phyloP scores from a whole-genome alignment of 2,113 vertebrate genomes.

The Urocynchramus pylzowi region DNA sequence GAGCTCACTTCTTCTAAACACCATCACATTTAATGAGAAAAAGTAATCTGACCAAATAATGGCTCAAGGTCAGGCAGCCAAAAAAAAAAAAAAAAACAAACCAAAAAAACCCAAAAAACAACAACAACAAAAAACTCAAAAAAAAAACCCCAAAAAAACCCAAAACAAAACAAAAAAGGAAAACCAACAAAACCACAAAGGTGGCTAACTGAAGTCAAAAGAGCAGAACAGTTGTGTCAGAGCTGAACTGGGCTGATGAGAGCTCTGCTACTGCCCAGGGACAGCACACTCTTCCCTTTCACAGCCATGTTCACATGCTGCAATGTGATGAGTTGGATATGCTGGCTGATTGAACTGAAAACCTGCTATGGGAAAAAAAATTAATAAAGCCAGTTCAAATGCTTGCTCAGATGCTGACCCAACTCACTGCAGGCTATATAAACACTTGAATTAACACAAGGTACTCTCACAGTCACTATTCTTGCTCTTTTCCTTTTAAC shows the following conservation, averaged over 20 bases:
- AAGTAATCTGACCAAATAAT: background rate
- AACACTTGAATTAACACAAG: background rate
- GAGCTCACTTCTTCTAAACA: background rate
- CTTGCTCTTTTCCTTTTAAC: background rate
- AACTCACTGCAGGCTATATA: background rate
- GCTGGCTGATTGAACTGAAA: background rate
- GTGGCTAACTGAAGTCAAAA: background rate
- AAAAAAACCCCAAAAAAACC: too few species aligned
- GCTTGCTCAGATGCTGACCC: background rate
- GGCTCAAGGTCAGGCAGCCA: background rate
- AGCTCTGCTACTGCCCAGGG: background rate
- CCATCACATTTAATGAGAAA: background rate
- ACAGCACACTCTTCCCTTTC: background rate
- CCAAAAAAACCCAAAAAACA: background rate
- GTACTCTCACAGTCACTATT: background rate
- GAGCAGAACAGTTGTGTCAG: background rate
- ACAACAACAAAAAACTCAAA: background rate
- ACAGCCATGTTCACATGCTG: background rate
- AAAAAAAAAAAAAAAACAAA: background rate
- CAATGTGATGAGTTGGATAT: background rate
- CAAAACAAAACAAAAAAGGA: too few species aligned
- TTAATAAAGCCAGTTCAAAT: background rate
- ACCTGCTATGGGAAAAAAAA: background rate
- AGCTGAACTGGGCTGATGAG: background rate
- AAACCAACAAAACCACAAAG: background rate